Evolutionary conservation across 1,140 invertebrate genomes (phyloP).

Genomic region (Paraescarpia echinospica): DNA sequence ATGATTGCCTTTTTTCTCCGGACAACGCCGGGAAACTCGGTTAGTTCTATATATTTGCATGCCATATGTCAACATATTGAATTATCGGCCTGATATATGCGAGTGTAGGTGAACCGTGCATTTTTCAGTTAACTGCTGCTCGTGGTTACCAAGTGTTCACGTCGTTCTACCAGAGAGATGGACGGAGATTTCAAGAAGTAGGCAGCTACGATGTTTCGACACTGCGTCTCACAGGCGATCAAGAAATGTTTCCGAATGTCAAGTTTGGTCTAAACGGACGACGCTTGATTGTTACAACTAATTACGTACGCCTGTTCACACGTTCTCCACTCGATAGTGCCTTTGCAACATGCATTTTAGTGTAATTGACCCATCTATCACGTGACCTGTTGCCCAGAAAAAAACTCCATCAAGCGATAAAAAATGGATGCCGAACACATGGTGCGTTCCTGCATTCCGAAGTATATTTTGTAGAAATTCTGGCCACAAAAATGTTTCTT

Average conservation of each 20-base stretch:
- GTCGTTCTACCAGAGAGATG: neutral
- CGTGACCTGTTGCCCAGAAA: too few species aligned
- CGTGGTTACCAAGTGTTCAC: neutral
- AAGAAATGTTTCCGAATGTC: neutral
- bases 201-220: neutral
- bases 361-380: too few species aligned
- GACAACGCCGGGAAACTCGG: neutral
- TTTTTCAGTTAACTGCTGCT: neutral
- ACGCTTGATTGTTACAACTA: neutral
- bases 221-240: neutral
- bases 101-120: neutral
- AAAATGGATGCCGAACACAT: too few species aligned
- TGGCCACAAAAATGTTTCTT: too few species aligned
- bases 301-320: neutral
- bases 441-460: too few species aligned
- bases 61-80: neutral
- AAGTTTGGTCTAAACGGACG: neutral
- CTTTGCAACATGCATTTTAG: neutral
- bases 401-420: too few species aligned
- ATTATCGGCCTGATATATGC: neutral
- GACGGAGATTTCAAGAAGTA: neutral
- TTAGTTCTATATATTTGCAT: neutral
- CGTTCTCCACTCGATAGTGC: neutral
- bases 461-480: too few species aligned
- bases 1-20: neutral